Evolutionary conservation across 1,140 invertebrate species (phyloP).

Genomic region (Drosophila setifemur): DNA sequence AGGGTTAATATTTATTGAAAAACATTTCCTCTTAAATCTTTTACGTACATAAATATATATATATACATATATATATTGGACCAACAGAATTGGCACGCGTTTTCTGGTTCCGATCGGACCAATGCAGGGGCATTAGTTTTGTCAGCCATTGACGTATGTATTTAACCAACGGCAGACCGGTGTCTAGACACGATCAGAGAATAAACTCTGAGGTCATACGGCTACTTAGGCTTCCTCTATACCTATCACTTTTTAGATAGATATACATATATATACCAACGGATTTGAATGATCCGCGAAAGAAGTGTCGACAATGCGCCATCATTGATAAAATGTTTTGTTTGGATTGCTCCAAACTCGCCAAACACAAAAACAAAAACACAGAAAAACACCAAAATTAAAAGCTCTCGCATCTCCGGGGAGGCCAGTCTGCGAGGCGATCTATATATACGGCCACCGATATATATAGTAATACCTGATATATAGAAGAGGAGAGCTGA

Average conservation of each 20-base stretch:
- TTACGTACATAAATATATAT: conserved; percentile 5
- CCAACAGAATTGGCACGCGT: conserved; percentile 38
- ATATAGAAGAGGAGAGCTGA: conserved; percentile 18
- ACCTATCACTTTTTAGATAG: conserved; percentile 1
- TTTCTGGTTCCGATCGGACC: conserved; percentile 35
- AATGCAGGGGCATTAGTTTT: conserved; percentile 56
- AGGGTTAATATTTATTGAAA: not conserved
- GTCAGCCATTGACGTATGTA: conserved; percentile 57
- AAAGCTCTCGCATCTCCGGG: conserved; percentile 50
- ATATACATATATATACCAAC: conserved; percentile 9
- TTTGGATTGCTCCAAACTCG: conserved; percentile 33
- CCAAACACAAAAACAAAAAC: conserved; percentile 1
- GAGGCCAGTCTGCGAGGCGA: conserved; percentile 58
- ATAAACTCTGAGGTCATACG: conserved; percentile 67
- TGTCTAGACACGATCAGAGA: conserved; percentile 63
- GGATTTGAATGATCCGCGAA: not conserved
- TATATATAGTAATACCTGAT: conserved; percentile 32
- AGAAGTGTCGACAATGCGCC: conserved; percentile 32
- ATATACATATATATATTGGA: not conserved
- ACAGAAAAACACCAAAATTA: not conserved
- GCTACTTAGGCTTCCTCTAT: conserved; percentile 33
- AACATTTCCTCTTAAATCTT: no score
- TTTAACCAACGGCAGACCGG: conserved; percentile 55
- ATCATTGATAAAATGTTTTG: conserved; percentile 66
- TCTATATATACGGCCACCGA: conserved; percentile 33